Evolutionary conservation across 2,797 vertebrate species (phyloP).

Genomic region (Melanotaenia maccullochi): DNA sequence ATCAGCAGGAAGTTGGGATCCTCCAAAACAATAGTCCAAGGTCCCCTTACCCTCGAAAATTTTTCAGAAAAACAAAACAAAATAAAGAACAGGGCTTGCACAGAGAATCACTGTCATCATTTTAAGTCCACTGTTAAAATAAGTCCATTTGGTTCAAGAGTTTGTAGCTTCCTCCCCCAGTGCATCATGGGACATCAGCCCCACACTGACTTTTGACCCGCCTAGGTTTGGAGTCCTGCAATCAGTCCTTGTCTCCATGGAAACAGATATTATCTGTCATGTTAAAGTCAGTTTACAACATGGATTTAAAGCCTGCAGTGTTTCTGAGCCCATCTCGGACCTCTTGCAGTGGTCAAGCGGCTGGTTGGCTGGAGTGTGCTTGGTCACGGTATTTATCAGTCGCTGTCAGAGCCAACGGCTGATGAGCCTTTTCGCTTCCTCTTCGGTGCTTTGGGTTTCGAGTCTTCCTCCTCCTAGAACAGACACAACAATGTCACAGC

Average conservation of each 20-base stretch:
- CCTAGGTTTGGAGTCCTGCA: neutral
- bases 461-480: slow-evolving; percentile 92
- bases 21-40: slow-evolving; percentile 57
- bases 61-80: slow-evolving; percentile 2
- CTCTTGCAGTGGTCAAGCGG: slow-evolving; percentile 51
- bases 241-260: slow-evolving; percentile 50
- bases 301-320: slow-evolving; percentile 33
- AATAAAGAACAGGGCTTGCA: slow-evolving; percentile 9
- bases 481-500: slow-evolving; percentile 11
- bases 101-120: slow-evolving; percentile 9
- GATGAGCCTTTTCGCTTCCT: slow-evolving; percentile 94
- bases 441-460: slow-evolving; percentile 93
- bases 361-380: slow-evolving; percentile 54
- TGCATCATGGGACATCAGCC: slow-evolving; percentile 54
- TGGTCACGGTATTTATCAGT: slow-evolving; percentile 76
- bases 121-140: slow-evolving; percentile 54
- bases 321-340: slow-evolving; percentile 33
- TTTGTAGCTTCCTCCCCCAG: slow-evolving; percentile 34
- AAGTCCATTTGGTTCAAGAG: slow-evolving; percentile 35
- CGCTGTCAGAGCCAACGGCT: slow-evolving; percentile 93
- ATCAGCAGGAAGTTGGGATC: slow-evolving; percentile 62
- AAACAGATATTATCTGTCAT: slow-evolving; percentile 47
- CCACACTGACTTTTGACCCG: slow-evolving; percentile 33
- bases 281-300: slow-evolving; percentile 38
- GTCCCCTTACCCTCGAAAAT: slow-evolving; percentile 3